Evolutionary conservation across 2,888 invertebrate genomes (phyloP), one percentile per base, ranked within the genome.

Genomic region (Balanococcus diminutus): DNA sequence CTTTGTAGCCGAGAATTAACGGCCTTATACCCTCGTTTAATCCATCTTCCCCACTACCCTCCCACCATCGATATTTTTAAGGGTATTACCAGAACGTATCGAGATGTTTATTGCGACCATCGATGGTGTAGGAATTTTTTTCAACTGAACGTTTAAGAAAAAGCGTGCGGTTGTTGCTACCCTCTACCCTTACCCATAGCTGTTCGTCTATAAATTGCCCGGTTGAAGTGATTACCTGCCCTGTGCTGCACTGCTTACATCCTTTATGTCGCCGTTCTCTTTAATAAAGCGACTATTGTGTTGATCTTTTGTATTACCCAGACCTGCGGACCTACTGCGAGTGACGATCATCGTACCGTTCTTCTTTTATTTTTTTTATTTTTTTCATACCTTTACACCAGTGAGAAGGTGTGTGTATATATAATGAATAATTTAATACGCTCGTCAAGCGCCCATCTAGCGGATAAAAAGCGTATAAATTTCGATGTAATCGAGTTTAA

Each of bases 401-500:
- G 8, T 11, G 42, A 42, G 19, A 51, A 51, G 61, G 61, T 28
- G 61, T 67, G 22, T 67, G 61, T 25, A 14, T 11, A 16, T 46
- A 11, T 67, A 67, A 32, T 75, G 32, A 32, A 75, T 75, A 67
- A 67, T 67, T 67, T 67, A 67, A 67, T 51, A 51, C 51, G 51
- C 51, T 51, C 51, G 51, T 51, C 51, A 19, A 3, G n/a, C 51
- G 51, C 19, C 11, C 61, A 14, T 67, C 75, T 32, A 3, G n/a
- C 2, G 75, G 51, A n/a, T 75, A 75, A 75, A 75, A n/a, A 36
- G 75, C 75, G 75, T 16, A 75, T 75, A 32, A 75, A 32, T 32
- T 32, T 75, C 75, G 75, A 75, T 19, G 1, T 32, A 75, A 75
- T 75, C 75, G 75, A 75, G n/a, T 61, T 32, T 75, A 75, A 75